Evolutionary conservation across 2,797 vertebrate genomes (phyloP), one percentile per base, ranked within the genome.

Genomic region (Anguilla megastoma): DNA sequence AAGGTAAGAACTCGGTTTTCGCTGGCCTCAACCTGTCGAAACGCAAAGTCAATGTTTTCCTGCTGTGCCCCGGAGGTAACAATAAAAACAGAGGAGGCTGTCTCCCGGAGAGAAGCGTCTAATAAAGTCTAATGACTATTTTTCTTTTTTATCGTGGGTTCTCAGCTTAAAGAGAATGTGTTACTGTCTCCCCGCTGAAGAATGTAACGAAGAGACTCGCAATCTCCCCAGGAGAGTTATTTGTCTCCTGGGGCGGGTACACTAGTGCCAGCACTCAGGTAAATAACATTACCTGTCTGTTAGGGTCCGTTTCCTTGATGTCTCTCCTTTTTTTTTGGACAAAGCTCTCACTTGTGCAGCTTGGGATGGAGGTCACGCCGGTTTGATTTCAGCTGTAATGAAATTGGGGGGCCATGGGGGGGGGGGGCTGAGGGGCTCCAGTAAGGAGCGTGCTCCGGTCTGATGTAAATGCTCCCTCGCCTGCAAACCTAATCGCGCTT

Each of bases 1-100:
- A 99, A 99, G 98, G 98, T 99, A 97, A 98, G 97, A 33, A 3
- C 41, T n/a, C 4, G 24, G 24, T 33, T 79, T 45, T 45, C 33
- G 8, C 45, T 45, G 79, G 21, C 18, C 74, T 3, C 41, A 30
- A 14, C 60, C 33, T 2, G 48, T 50, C 54, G 66, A 33, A 88
- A 56, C 56, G 45, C 58, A 30, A 36, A 63, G 33, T 27, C 16
- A 7, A 60, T 41, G 54, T 66, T 41, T 41, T n/a, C 24, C 56
- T 6, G 14, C 33, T 10, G 24, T 0, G 21, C 56, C 85, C 33
- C n/a, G 63, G 33, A 82, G 24, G 36, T 79, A 45, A 16, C 36
- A 79, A 45, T 79, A 41, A 79, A 79, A 79, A 41, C 16, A 14
- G 33, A 33, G 16, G 74, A 36, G 74, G 21, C 74, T 41, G 79